Evolutionary conservation across 2,113 vertebrate species (phyloP).

Genomic region (Ranitomeya imitator): DNA sequence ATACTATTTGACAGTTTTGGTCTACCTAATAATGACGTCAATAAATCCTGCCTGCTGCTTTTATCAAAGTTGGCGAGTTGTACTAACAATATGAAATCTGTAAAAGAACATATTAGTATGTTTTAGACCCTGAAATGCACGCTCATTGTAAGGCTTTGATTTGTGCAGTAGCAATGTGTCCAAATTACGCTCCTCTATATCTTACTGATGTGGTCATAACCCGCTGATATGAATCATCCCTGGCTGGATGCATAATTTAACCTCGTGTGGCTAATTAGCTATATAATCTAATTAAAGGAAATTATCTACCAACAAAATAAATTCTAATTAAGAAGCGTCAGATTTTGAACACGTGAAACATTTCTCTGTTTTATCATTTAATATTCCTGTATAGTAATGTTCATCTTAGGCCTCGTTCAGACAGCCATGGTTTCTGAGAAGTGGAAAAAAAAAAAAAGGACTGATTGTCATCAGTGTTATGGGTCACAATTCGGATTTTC

Average conservation of each 20-base stretch:
- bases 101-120: not conserved
- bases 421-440: too few species aligned
- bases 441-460: too few species aligned
- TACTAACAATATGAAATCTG: not conserved
- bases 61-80: not conserved
- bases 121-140: too few species aligned
- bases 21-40: not conserved
- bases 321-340: not conserved
- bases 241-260: not conserved
- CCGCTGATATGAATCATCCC: not conserved
- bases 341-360: not conserved
- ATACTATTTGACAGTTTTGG: too few species aligned
- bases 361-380: not conserved
- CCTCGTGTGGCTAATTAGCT: slow-evolving; percentile 3
- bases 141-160: not conserved
- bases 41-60: not conserved
- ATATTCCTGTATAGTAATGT: not conserved
- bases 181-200: not conserved
- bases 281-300: not conserved
- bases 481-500: too few species aligned
- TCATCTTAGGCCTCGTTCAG: too few species aligned
- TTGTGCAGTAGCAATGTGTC: not conserved
- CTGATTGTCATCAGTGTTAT: too few species aligned
- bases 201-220: not conserved
- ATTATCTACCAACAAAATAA: slow-evolving; percentile 8